A percentile compares a stretch with the other conserved stretches of the same genome.
These are phyloP conservation scores for Ophraella communa DNA, from an alignment of 2,888 invertebrate species.

Conservation along the genomic window DNA sequence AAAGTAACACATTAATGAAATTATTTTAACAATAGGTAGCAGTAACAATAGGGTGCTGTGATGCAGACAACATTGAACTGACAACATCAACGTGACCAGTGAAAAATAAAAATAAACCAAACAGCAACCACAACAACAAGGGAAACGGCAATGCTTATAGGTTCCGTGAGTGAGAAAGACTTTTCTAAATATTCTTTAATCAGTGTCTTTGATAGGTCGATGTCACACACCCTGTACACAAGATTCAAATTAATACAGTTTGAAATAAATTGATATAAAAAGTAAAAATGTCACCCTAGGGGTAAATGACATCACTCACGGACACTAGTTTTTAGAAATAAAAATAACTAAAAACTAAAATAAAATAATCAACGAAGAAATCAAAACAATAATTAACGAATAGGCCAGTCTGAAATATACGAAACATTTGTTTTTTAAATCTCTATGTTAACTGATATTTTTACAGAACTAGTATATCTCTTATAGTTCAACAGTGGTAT, in stretches of 20 bases:
- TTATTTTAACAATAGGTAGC: conserved; percentile 12
- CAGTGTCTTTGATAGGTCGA: not conserved
- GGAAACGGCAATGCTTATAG: conserved; percentile 4
- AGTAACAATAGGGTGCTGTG: conserved; percentile 39
- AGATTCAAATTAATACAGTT: not conserved
- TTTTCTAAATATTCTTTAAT: not conserved
- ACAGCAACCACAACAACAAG: conserved; percentile 37
- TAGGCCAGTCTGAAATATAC: conserved; percentile 19
- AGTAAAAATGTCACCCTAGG: conserved; percentile 8
- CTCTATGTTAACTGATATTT: too few species aligned
- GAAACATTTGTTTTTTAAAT: too few species aligned
- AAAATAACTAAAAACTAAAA: conserved; percentile 23
- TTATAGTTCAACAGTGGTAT: too few species aligned
- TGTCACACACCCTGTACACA: not conserved
- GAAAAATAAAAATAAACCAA: conserved; percentile 30
- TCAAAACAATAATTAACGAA: conserved; percentile 25
- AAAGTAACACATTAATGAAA: not conserved
- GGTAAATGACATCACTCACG: conserved; percentile 25
- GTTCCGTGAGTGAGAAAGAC: conserved; percentile 24
- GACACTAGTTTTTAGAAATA: conserved; percentile 23
- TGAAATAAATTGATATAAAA: not conserved
- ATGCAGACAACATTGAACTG: conserved; percentile 56
- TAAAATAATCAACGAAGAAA: conserved; percentile 37
- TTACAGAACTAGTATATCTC: too few species aligned
- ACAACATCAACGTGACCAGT: conserved; percentile 56